These are phyloP conservation scores for Augochlora pura DNA, from an alignment of 1,140 invertebrate genomes.

Conservation along the genomic window DNA sequence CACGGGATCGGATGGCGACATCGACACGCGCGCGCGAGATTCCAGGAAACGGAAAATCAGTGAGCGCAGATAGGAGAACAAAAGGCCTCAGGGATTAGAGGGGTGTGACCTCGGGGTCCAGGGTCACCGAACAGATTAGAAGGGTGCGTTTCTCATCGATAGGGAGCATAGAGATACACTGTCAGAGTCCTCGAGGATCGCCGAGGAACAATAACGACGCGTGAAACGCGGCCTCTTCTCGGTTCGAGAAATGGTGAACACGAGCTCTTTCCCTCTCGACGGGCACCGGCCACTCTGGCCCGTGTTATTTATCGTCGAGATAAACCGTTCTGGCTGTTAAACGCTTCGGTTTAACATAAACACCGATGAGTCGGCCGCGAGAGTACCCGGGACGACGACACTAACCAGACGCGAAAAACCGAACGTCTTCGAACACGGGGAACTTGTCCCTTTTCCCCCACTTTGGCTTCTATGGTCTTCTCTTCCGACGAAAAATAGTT, in stretches of 20 bases:
- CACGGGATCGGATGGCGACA: constrained; percentile 9
- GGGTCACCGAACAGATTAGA: constrained; percentile 34
- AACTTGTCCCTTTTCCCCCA: constrained; percentile 2
- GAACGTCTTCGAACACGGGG: constrained; percentile 29
- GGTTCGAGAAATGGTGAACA: constrained; percentile 20
- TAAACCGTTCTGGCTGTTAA: constrained; percentile 68
- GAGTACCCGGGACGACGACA: constrained; percentile 48
- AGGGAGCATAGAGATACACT: constrained; percentile 27
- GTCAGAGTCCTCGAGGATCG: constrained; percentile 39
- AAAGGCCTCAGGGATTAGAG: constrained; percentile 24
- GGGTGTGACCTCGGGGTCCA: not conserved
- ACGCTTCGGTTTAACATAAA: constrained; percentile 70
- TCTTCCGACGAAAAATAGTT: not conserved
- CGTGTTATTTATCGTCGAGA: constrained; percentile 67
- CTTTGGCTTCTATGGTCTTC: constrained; percentile 1
- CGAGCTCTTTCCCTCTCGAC: constrained; percentile 10
- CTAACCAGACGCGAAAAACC: constrained; percentile 67
- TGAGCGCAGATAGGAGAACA: constrained; percentile 31
- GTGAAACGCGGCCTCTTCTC: constrained; percentile 37
- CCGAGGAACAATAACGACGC: constrained; percentile 54
- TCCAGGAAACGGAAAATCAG: constrained; percentile 27
- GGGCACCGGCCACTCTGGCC: constrained; percentile 11
- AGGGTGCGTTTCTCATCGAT: constrained; percentile 41
- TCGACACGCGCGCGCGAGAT: not conserved
- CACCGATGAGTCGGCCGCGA: constrained; percentile 66